A percentile compares a stretch with the other conserved stretches of the same genome.
These are phyloP conservation scores for Cariama cristata DNA, from an alignment of 2,113 vertebrate species.

Conservation along the genomic window DNA sequence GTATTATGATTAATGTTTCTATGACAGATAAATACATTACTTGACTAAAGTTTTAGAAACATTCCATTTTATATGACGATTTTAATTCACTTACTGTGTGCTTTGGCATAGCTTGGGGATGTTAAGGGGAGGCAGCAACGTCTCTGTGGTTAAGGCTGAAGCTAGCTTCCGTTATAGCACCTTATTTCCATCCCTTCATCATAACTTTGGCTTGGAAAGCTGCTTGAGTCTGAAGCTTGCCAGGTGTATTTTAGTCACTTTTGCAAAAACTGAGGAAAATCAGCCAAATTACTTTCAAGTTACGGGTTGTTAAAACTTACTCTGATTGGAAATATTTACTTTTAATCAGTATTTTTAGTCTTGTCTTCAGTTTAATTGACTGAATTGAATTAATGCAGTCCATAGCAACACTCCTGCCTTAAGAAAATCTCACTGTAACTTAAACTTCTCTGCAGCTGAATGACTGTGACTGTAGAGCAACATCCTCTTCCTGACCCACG, in stretches of 20 bases:
- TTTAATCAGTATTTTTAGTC: background rate
- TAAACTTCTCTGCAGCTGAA: background rate
- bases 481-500: background rate
- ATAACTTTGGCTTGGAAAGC: background rate
- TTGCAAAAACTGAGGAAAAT: slow-evolving; percentile 32
- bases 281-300: background rate
- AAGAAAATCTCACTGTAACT: background rate
- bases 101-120: background rate
- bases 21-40: background rate
- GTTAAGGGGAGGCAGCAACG: background rate
- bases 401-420: background rate
- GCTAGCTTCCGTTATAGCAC: background rate
- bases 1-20: background rate
- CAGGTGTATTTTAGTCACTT: slow-evolving; percentile 19
- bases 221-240: background rate
- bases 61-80: background rate
- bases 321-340: slow-evolving; percentile 1
- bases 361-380: background rate
- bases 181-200: background rate
- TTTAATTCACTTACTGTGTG: slow-evolving; percentile 3
- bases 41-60: background rate
- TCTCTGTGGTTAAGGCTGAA: background rate
- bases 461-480: background rate
- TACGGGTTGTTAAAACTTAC: background rate
- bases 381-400: background rate